Conservation (phyloP, 1,140 invertebrate genomes). For the Drosophila nebulosa region DNA sequence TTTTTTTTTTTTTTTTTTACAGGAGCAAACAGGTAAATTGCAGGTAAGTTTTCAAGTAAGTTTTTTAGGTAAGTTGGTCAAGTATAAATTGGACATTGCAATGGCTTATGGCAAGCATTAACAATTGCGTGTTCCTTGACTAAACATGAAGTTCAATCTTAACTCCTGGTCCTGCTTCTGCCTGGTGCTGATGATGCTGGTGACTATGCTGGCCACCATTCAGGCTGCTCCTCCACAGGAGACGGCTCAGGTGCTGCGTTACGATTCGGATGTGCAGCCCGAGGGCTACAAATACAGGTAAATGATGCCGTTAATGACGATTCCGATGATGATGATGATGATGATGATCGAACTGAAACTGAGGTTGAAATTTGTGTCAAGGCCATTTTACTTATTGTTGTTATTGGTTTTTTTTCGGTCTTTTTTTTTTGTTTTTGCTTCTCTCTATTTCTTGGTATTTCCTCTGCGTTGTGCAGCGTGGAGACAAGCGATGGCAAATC, state of each 20-base stretch:
- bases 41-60: not conserved
- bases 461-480: slow-evolving; percentile 80
- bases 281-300: slow-evolving; percentile 66
- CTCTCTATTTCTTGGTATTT: slow-evolving; percentile 5
- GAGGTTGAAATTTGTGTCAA: slow-evolving; percentile 47
- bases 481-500: slow-evolving; percentile 87
- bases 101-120: slow-evolving; percentile 58
- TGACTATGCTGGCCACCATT: slow-evolving; percentile 10
- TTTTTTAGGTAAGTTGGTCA: not conserved
- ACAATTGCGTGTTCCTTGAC: slow-evolving; percentile 49
- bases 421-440: slow-evolving; percentile 15
- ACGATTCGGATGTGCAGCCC: slow-evolving; percentile 61
- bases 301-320: slow-evolving; percentile 27
- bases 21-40: not conserved
- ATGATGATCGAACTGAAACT: not conserved
- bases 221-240: slow-evolving; percentile 48
- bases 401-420: too few relatives aligned
- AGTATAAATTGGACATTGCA: slow-evolving; percentile 64
- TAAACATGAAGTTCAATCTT: slow-evolving; percentile 52
- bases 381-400: slow-evolving; percentile 40
- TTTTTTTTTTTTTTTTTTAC: slow-evolving; percentile 5
- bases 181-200: not conserved
- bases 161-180: slow-evolving; percentile 32
- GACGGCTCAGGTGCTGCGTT: slow-evolving; percentile 58
- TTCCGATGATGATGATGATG: not conserved